A percentile compares a stretch with the other conserved stretches of the same genome.
phyloP scores from a whole-genome alignment of 1,140 invertebrate species.

The roundworm (Caenorhabditis elegans) region DNA sequence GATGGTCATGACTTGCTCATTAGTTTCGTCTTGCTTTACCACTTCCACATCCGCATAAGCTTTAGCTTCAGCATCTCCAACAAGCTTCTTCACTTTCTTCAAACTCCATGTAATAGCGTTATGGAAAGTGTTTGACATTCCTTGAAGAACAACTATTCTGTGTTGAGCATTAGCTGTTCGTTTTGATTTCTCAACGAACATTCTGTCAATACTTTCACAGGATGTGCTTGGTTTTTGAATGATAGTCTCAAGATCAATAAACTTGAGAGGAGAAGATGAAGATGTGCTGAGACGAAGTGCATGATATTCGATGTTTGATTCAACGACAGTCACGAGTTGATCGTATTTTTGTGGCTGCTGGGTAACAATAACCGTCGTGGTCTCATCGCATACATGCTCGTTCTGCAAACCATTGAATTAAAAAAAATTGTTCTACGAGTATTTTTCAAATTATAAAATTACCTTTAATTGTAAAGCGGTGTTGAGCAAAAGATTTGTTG shows the following conservation, averaged over 20 bases:
- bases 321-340: conserved; percentile 40
- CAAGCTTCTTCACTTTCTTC: conserved; percentile 34
- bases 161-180: conserved; percentile 43
- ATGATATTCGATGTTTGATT: conserved; percentile 29
- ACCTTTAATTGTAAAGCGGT: conserved; percentile 40
- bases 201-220: conserved; percentile 9
- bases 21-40: conserved; percentile 17
- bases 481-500: conserved; percentile 27
- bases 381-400: conserved; percentile 33
- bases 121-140: conserved; percentile 39
- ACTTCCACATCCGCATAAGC: conserved; percentile 35
- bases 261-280: conserved; percentile 45
- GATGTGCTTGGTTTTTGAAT: conserved; percentile 43
- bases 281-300: neutral
- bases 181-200: conserved; percentile 17
- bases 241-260: conserved; percentile 45
- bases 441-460: too few species aligned
- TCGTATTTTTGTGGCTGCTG: conserved; percentile 30
- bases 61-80: conserved; percentile 32
- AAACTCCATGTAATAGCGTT: conserved; percentile 48
- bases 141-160: conserved; percentile 44
- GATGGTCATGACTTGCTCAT: conserved; percentile 33
- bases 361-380: conserved; percentile 30
- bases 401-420: neutral
- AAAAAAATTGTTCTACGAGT: too few species aligned